Conservation (phyloP, 2,113 vertebrate species). For the Phoenicopterus ruber region DNA sequence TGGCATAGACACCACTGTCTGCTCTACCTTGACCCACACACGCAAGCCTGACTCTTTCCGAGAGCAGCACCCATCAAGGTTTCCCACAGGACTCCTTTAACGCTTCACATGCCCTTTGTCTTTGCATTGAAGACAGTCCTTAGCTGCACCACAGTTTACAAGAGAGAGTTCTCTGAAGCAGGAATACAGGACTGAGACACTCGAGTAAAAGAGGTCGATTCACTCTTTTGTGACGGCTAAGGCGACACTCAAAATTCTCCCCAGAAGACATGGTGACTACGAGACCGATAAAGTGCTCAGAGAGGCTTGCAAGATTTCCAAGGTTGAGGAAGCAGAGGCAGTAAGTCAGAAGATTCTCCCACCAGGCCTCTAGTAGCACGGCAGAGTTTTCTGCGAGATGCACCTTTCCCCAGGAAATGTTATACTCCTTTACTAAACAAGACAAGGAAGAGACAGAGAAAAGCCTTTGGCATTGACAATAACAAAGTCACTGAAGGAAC, state of each 20-base stretch:
- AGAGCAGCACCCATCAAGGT: neutral
- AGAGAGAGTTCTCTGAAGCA: neutral
- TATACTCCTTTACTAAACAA: constrained; percentile 36
- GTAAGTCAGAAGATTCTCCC: constrained; percentile 41
- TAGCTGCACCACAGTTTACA: neutral
- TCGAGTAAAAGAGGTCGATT: neutral
- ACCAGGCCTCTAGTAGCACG: constrained; percentile 21
- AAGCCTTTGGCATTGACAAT: constrained; percentile 28
- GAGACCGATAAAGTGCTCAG: neutral
- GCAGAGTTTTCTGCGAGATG: neutral
- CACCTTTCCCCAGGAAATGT: constrained; percentile 33
- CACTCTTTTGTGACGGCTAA: constrained; percentile 1
- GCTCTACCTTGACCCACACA: neutral
- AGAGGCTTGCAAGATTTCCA: neutral
- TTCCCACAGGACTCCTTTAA: neutral
- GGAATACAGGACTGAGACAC: neutral
- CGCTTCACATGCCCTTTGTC: neutral
- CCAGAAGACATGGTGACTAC: neutral
- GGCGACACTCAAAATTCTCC: constrained; percentile 12
- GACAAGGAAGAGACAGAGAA: constrained; percentile 43
- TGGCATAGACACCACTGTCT: neutral
- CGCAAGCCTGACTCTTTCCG: neutral
- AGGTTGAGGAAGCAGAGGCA: constrained; percentile 24
- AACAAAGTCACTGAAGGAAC: neutral
- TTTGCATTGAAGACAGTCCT: neutral